Evolutionary conservation across 2,888 invertebrate genomes (phyloP), one percentile per base, ranked within the genome.

Genomic region (Ectemnius lituratus): DNA sequence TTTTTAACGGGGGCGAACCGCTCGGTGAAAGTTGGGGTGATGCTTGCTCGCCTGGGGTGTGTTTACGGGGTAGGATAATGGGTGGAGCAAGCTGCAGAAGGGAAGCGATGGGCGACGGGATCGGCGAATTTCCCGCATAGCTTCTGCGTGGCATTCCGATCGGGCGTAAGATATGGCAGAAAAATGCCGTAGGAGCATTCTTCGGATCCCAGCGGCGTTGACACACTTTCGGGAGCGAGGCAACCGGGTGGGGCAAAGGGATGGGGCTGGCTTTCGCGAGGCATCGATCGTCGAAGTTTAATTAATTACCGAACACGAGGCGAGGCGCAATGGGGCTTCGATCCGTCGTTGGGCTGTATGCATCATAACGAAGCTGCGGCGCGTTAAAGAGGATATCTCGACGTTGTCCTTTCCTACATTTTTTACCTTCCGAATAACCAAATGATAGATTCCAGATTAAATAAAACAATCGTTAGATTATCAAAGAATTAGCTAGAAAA

Each of bases 371-470:
- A 20, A 62, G 23, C 20, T 57, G 28, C n/a, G 61, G 58, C 20
- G 45, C 37, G 45, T 46, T 46, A 62, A 68, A 68, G 52, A 69
- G 28, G 37, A 62, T 67, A 61, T 61, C 56, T 66, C 72, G 62
- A 52, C 56, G 11, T 37, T 6, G 8, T 11, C 37, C 4, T 6
- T 8, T 8, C 11, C 37, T 1, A 37, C 4, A 37, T 37, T 6
- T 37, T 37, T 11, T 11, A 5, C 5, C 8, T 6, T 0, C 37
- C 37, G 2, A 8, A 6, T 6, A 4, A 6, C 11, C 37, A 6
- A 37, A 1, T 37, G 37, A 8, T 11, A 11, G 8, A 6, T 37
- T 37, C 37, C 0, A 11, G 8, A 37, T 37, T 11, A 37, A 11
- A 6, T 8, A 0, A 4, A 6, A 0, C 8, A 37, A 11, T 37